Conservation (phyloP, 2,113 vertebrate species). For the Scytalopus superciliaris region DNA sequence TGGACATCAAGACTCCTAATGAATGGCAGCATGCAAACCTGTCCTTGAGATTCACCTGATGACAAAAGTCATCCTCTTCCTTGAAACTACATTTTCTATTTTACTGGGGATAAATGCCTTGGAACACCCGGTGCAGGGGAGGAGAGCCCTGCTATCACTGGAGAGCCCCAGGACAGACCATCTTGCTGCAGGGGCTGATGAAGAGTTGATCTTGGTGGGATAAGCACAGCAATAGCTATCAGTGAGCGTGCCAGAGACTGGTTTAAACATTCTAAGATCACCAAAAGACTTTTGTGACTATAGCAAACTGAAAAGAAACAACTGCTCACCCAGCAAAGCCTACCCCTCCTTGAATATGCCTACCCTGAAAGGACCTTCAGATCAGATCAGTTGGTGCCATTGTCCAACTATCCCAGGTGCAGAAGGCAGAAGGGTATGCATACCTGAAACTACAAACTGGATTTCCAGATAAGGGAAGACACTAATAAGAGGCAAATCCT, state of each 20-base stretch:
- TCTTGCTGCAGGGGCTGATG: neutral
- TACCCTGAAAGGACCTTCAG: no score
- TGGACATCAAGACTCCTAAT: neutral
- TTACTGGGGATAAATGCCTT: neutral
- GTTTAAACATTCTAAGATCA: no score
- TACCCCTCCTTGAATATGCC: no score
- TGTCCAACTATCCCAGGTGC: no score
- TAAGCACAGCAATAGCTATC: neutral
- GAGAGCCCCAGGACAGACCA: neutral
- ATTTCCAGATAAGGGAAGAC: no score
- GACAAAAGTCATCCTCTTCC: neutral
- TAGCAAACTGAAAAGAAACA: no score
- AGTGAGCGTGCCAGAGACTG: neutral
- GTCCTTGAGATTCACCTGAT: neutral
- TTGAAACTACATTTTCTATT: neutral
- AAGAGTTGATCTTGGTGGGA: neutral
- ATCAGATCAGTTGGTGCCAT: no score
- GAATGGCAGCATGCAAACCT: neutral
- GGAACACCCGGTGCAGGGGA: neutral
- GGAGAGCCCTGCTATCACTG: accelerated
- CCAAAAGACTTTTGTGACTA: no score
- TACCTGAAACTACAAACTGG: no score
- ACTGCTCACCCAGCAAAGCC: no score
- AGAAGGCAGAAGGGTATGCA: no score
- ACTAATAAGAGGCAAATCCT: no score